Evolutionary conservation across 2,797 vertebrate species (phyloP), one percentile per base, ranked within the genome.

Genomic region (Apogon hyalosoma): DNA sequence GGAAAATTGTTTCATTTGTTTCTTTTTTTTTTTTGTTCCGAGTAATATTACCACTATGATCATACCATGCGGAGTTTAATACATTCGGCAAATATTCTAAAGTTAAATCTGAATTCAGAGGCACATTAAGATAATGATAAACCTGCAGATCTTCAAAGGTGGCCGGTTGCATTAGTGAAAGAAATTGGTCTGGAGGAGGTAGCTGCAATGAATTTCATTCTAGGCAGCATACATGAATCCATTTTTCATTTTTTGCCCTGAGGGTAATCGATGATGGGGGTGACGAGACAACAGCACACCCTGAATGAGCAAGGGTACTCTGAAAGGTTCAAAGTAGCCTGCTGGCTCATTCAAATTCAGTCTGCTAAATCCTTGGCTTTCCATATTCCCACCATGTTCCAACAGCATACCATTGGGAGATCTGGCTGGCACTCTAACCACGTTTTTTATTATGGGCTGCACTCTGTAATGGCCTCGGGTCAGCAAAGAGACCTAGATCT

Each of bases 191-290:
- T 41, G 53, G 47, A 39, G 62, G 76, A 80, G 69, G 70, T 41
- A 52, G 60, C 55, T 33, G 79, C 74, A 62, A 74, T 76, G 73
- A 63, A 77, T 77, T 76, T 80, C 69, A 72, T 68, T 80, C 64
- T 41, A 48, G 66, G 49, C 66, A 65, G 87, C 70, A 7, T 80
- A 71, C 68, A 50, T 48, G 50, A 84, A 89, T 91, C 83, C 74
- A 89, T 90, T 90, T 88, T 86, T 91, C 80, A 87, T 89, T 83
- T 83, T 87, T 90, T 87, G 77, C 80, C 86, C 86, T 66, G 70
- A 84, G 86, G 87, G 84, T 83, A 89, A 92, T 90, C 84, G 79
- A 90, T 90, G 88, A 90, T 82, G 80, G 73, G 81, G 82, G 65
- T 76, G 82, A 88, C 77, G 80, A 88, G 86, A 89, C 84, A 89